Evolutionary conservation across 2,797 vertebrate genomes (phyloP).

Genomic region (Gallinago solitaria): DNA sequence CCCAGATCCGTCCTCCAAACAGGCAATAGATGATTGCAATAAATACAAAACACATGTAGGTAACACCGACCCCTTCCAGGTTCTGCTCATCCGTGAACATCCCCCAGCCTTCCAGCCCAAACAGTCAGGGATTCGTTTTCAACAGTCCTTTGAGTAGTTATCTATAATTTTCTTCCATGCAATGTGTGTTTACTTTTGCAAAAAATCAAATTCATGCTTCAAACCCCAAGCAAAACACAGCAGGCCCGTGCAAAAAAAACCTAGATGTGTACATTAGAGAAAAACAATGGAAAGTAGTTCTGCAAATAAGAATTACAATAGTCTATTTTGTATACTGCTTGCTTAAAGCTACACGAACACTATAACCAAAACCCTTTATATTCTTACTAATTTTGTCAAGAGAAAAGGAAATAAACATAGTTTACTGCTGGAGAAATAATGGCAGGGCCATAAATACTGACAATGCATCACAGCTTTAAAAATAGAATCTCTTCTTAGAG

Average conservation of each 20-base stretch:
- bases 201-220: constrained; percentile 38
- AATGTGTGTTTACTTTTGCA: background rate
- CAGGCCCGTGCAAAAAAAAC: background rate
- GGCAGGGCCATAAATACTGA: background rate
- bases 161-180: constrained; percentile 2
- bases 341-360: background rate
- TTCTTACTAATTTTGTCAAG: background rate
- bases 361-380: background rate
- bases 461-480: background rate
- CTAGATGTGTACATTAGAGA: background rate
- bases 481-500: background rate
- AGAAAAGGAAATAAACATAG: background rate
- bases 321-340: background rate
- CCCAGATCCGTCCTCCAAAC: background rate
- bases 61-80: background rate
- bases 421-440: background rate
- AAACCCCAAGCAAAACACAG: background rate
- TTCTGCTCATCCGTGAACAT: background rate
- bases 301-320: background rate
- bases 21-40: background rate
- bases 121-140: background rate
- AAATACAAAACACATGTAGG: background rate
- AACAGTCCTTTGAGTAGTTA: constrained; percentile 23
- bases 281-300: background rate
- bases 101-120: background rate